Base-by-base conservation (phyloP, 2,797 vertebrate species). In the Coendou prehensilis region DNA sequence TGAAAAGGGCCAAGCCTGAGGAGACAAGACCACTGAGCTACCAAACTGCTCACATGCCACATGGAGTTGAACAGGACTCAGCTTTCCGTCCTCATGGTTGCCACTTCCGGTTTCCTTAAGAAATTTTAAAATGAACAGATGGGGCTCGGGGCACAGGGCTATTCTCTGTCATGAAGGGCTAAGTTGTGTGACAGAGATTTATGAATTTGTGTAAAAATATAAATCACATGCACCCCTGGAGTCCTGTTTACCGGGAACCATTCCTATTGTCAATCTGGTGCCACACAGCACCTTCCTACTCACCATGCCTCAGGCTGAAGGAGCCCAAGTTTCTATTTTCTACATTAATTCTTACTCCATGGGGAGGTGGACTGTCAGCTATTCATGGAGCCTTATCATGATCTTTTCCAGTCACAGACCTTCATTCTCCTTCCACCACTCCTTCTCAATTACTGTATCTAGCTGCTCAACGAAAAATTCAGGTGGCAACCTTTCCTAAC, bases 201-300 rank as follows among this genome's bases (percentile, higher is more conserved):
- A 67, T 10, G 37, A 61, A 87, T 87, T 61, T 82, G 45, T 82
- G 64, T 87, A 84, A 11, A 81, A 87, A 69, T 18, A 79, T 45
- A 47, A 47, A 47, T 41, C 23, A 52, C 59, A 45, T 8, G 41
- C 37, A 37, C 59, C 76, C 67, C 22, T 69, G 18, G 57, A n/a
- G 41, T 45, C 41, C 87, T 96, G 82, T 61, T 80, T 64, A 41
- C 52, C n/a, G 50, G 67, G 47, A 81, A 76, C 15, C n/a, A 63
- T 69, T 94, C 67, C 59, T 87, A 30, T 78, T 78, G 59, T 78
- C 79, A n/a, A 78, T 82, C 28, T 81, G 67, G n/a, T n/a, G 57
- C 79, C 59, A 30, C 26, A 4, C 17, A 54, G n/a, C 83, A 78
- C 69, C 83, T 47, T 69, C 59, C 88, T 69, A 63, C 78, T 78